phyloP scores from a whole-genome alignment of 2,888 invertebrate species.

The Drosophila greeni region DNA sequence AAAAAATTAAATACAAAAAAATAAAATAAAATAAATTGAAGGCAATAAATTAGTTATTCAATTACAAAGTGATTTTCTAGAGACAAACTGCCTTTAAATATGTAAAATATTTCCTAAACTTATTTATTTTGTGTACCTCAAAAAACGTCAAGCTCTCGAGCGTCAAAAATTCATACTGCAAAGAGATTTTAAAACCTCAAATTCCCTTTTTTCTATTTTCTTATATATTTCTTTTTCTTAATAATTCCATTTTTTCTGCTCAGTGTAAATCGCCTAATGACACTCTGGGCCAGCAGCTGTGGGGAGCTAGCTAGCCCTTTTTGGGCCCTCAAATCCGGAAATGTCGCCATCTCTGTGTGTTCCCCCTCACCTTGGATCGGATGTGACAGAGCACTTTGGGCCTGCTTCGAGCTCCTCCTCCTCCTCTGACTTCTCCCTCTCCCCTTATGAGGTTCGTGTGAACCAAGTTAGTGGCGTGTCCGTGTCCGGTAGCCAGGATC shows the following conservation, averaged over 20 bases:
- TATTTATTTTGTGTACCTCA: background rate
- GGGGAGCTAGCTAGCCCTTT: constrained; percentile 42
- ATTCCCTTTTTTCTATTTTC: too few species aligned
- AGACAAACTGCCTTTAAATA: background rate
- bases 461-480: constrained; percentile 32
- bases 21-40: too few species aligned
- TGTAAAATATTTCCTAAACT: background rate
- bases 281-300: constrained; percentile 19
- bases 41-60: too few species aligned
- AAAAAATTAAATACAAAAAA: too few species aligned
- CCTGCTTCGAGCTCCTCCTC: constrained; percentile 8
- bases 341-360: constrained; percentile 28
- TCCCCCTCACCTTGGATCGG: constrained; percentile 36
- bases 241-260: background rate
- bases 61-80: background rate
- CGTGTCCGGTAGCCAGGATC: constrained; percentile 39
- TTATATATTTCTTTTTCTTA: background rate
- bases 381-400: constrained; percentile 57
- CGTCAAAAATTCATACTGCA: too few species aligned
- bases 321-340: constrained; percentile 66
- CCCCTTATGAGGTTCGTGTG: constrained; percentile 29
- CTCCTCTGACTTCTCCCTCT: too few species aligned
- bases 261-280: constrained; percentile 28
- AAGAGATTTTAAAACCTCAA: too few species aligned
- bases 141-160: too few species aligned